Evolutionary conservation across 2,797 vertebrate genomes (phyloP).

Genomic region (Ficedula albicollis): DNA sequence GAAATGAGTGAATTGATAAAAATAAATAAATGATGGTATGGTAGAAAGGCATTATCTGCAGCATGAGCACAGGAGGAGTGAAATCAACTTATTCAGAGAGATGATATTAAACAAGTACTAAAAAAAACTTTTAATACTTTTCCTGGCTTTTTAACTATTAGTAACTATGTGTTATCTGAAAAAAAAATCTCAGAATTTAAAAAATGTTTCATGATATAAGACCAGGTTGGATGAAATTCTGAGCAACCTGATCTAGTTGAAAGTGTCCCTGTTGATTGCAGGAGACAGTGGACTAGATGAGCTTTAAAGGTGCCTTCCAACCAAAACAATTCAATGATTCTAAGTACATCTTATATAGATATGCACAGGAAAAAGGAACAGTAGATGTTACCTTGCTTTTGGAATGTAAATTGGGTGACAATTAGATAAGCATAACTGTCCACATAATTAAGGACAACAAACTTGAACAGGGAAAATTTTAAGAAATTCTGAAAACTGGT

Average conservation of each 20-base stretch:
- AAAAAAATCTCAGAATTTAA: not conserved
- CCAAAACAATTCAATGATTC: not conserved
- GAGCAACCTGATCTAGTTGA: not conserved
- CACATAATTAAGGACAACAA: not conserved
- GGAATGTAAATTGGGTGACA: not conserved
- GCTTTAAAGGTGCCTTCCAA: not conserved
- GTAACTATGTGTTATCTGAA: not conserved
- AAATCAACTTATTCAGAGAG: not conserved
- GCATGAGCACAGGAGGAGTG: not conserved
- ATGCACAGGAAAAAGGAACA: not conserved
- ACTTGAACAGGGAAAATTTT: not conserved
- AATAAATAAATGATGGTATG: not conserved
- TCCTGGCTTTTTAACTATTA: not conserved
- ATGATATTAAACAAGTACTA: not conserved
- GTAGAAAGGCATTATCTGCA: not conserved
- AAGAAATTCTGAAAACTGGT: not conserved
- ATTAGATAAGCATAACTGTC: not conserved
- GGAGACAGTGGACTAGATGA: not conserved
- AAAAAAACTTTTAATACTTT: not conserved
- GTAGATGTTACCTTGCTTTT: not conserved
- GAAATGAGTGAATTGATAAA: not conserved
- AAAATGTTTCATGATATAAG: not conserved
- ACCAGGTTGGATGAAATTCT: rapidly evolving
- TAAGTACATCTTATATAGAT: not conserved
- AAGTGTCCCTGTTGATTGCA: not conserved